Percentiles rank a stretch among this genome's conserved stretches.
Conservation (phyloP, 2,888 invertebrate genomes). For the Idaea aversata region DNA sequence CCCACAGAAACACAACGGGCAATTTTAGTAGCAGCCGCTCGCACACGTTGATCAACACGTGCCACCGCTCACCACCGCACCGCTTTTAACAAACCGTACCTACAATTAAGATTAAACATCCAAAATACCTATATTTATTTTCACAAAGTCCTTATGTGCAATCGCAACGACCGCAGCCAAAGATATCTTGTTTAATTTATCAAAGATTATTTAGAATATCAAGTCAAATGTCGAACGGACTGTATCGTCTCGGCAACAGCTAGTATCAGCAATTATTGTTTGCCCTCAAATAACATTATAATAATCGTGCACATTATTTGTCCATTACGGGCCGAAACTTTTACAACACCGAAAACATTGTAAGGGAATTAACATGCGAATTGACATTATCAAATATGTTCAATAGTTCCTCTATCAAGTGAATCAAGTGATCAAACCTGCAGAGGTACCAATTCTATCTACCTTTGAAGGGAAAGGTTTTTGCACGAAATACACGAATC, state of each 20-base stretch:
- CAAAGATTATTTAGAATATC: background rate
- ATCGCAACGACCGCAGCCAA: too few relatives aligned
- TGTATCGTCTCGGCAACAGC: constrained; percentile 32
- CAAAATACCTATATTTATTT: too few relatives aligned
- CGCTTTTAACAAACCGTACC: too few relatives aligned
- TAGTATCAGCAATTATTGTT: constrained; percentile 55
- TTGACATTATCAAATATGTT: constrained; percentile 12
- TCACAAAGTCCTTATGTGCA: too few relatives aligned
- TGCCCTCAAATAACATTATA: constrained; percentile 72
- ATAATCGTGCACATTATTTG: constrained; percentile 71
- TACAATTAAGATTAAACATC: too few relatives aligned
- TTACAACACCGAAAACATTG: constrained; percentile 18
- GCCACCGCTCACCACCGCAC: background rate
- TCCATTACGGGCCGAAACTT: constrained; percentile 56
- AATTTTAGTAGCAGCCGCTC: background rate
- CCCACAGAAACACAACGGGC: background rate
- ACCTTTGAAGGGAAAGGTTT: background rate
- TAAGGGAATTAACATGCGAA: constrained; percentile 17
- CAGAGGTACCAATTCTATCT: background rate
- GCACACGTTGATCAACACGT: background rate
- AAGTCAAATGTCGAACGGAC: constrained; percentile 3
- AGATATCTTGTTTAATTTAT: too few relatives aligned
- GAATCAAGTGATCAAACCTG: background rate
- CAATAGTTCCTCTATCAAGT: background rate
- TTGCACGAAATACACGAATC: background rate